A percentile compares a stretch with the other conserved stretches of the same genome.
Conservation (phyloP, 2,888 invertebrate genomes). For the Nephrotoma guestfalica region DNA sequence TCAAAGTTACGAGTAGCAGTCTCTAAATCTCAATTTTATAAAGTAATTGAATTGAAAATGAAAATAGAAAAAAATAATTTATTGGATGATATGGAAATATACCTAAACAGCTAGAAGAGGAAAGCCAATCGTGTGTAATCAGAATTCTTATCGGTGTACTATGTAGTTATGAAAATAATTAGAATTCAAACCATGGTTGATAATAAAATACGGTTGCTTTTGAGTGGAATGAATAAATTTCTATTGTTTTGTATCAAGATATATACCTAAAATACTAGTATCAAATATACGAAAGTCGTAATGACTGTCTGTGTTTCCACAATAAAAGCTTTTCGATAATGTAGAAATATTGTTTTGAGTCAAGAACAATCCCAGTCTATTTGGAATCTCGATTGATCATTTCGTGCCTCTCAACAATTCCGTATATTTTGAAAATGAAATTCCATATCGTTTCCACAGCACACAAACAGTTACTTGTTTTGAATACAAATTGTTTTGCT, state of each 20-base stretch:
- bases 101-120: neutral
- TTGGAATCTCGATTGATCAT: neutral
- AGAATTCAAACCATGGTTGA: neutral
- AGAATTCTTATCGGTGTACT: neutral
- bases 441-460: neutral
- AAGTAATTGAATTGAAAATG: neutral
- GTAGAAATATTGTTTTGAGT: neutral
- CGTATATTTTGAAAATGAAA: neutral
- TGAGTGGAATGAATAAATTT: neutral
- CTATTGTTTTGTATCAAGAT: neutral
- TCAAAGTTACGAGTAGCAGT: neutral
- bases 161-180: neutral
- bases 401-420: neutral
- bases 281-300: neutral
- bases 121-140: neutral
- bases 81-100: neutral
- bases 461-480: neutral
- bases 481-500: neutral
- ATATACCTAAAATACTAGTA: neutral
- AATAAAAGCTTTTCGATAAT: neutral
- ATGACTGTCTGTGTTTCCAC: neutral
- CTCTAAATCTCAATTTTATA: neutral
- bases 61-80: neutral
- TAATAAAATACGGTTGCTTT: neutral
- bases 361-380: neutral